These are phyloP conservation scores for Cassiopea andromeda DNA, from an alignment of 30 jellyfish, hydroid and myxozoan species.

Conservation along the genomic window DNA sequence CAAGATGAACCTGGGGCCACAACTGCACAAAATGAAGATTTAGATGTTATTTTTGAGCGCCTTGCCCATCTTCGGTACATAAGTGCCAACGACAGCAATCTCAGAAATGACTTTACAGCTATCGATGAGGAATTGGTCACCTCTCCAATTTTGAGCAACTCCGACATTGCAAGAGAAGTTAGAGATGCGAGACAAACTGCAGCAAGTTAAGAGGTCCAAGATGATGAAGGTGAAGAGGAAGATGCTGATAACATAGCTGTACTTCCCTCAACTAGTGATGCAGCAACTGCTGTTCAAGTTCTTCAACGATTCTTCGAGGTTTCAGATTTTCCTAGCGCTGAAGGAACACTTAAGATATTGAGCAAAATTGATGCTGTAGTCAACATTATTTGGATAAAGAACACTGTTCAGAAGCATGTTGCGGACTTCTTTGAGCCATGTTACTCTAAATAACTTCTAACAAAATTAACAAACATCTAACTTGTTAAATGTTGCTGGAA, in stretches of 20 bases:
- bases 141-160: conserved; percentile 26
- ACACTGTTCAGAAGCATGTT: conserved; percentile 19
- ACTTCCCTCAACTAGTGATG: conserved; percentile 33
- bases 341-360: conserved; percentile 30
- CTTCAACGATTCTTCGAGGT: conserved; percentile 18
- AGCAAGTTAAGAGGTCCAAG: conserved; percentile 5
- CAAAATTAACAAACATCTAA: neutral
- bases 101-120: conserved; percentile 23
- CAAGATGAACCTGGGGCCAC: conserved; percentile 4
- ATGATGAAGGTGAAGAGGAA: conserved; percentile 1
- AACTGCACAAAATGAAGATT: conserved; percentile 6
- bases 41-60: neutral
- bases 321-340: conserved; percentile 36
- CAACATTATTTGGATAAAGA: conserved; percentile 18
- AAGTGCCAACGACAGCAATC: neutral
- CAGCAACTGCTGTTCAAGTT: conserved; percentile 28
- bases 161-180: conserved; percentile 37
- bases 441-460: neutral
- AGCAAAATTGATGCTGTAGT: conserved; percentile 25
- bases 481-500: neutral
- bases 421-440: conserved; percentile 30
- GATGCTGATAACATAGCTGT: conserved; percentile 10
- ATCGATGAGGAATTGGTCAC: conserved; percentile 36
- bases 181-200: conserved; percentile 12
- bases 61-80: conserved; percentile 8